Evolutionary conservation across 1,140 invertebrate genomes (phyloP).

Genomic region (Anoplolepis gracilipes): DNA sequence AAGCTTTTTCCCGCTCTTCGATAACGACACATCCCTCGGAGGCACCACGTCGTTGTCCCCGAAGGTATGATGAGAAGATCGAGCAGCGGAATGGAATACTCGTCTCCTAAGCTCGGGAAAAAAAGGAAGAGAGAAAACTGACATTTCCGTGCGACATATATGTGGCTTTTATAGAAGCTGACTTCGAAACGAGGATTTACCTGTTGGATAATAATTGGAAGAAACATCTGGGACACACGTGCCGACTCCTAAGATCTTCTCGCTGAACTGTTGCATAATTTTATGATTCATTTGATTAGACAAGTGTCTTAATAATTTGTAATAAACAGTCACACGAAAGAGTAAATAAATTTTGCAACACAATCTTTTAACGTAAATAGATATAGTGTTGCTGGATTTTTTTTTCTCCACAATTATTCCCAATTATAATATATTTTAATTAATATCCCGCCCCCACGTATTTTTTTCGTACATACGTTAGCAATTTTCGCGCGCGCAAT

Average conservation of each 20-base stretch:
- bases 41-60: not conserved
- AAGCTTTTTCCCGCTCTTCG: slow-evolving; percentile 33
- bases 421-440: not conserved
- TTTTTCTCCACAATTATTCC: not conserved
- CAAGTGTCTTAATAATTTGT: not conserved
- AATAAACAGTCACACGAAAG: not conserved
- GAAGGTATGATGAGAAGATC: slow-evolving; percentile 14
- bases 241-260: not conserved
- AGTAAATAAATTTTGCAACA: too few species aligned
- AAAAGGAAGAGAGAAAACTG: not conserved
- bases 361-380: too few species aligned
- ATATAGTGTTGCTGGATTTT: not conserved
- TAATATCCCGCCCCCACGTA: not conserved
- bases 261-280: not conserved
- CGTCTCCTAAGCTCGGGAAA: not conserved
- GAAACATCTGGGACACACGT: not conserved
- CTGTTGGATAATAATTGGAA: slow-evolving; percentile 12
- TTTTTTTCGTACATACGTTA: not conserved
- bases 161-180: not conserved
- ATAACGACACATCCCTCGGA: not conserved
- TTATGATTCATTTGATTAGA: not conserved
- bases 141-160: slow-evolving; percentile 21
- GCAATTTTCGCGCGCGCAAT: not conserved
- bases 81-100: slow-evolving; percentile 29
- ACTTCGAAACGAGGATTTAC: slow-evolving; percentile 18